Evolutionary conservation across 2,797 vertebrate species (phyloP), one percentile per base, ranked within the genome.

Genomic region (Taenioides sp.): DNA sequence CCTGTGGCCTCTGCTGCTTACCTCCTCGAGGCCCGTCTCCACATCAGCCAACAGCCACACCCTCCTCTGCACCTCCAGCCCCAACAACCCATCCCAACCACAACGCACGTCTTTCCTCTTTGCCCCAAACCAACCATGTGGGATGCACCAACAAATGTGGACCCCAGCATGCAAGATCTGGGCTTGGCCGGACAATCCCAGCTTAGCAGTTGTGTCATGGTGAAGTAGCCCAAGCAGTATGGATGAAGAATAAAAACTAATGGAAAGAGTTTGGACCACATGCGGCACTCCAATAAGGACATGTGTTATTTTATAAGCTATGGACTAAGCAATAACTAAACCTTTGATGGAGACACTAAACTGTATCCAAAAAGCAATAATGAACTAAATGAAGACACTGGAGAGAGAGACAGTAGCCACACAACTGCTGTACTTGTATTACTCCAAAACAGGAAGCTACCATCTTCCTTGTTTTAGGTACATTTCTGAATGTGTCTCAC

Each of bases 141-240:
- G 67, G 92, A 37, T 22, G 90, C 91, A 11, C 84, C 91, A 69
- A 87, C 92, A 7, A 64, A 88, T 57, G 65, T 81, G 68, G 91
- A 92, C 9, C 62, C 81, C 0, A 58, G 90, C 78, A 67, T 91
- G 82, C 92, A 93, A 88, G 92, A 92, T 71, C 50, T 92, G 76
- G 76, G 85, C 73, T 77, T 86, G 80, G 58, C 81, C 7, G 81
- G 86, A 37, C 91, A 91, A 84, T 81, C 90, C 83, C 92, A 91
- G 87, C 92, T 94, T 79, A 95, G 95, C 67, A 96, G 94, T 68
- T 96, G 94, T 0, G 96, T 98, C 77, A 93, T 97, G 92, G 97
- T 98, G 71, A 97, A 98, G 81, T 94, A 87, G 89, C 70, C 70
- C 67, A 2, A 58, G 72, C 14, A 0, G 58, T 62, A 72, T 40